phyloP scores from a whole-genome alignment of 2,113 vertebrate species.

The Phrynosoma platyrhinos region DNA sequence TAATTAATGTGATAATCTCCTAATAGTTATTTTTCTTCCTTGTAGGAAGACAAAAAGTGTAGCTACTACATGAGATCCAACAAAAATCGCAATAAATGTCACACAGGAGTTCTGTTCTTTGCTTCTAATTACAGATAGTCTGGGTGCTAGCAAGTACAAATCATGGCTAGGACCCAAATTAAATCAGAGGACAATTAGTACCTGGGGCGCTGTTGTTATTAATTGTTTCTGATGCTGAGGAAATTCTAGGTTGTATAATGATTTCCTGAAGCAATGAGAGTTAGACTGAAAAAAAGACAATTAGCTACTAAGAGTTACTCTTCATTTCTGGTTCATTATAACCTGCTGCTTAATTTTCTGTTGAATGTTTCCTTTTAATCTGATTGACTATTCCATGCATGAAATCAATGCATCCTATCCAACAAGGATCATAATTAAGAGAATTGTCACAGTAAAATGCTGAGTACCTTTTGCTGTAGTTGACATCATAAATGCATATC shows the following conservation, averaged over 20 bases:
- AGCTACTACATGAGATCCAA: background rate
- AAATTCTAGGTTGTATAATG: background rate
- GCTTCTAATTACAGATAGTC: background rate
- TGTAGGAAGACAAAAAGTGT: too few relatives aligned
- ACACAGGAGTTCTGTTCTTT: background rate
- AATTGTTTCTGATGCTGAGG: background rate
- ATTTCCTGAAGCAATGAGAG: background rate
- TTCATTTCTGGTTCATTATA: background rate
- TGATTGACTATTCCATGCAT: background rate
- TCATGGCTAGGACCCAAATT: background rate
- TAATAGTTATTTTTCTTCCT: too few relatives aligned
- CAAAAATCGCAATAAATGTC: background rate
- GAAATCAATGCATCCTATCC: background rate
- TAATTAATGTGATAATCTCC: too few relatives aligned
- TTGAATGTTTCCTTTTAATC: background rate
- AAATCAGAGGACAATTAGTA: background rate
- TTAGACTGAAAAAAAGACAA: background rate
- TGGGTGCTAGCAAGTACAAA: background rate
- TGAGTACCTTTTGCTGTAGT: slow-evolving; percentile 2
- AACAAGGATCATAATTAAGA: slow-evolving; percentile 9
- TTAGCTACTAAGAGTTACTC: background rate
- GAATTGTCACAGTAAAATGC: slow-evolving; percentile 1
- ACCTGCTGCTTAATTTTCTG: rapidly evolving
- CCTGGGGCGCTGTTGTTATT: background rate
- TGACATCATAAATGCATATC: background rate